Base-by-base conservation (phyloP, 2,888 invertebrate species). In the Lithodes maja region DNA sequence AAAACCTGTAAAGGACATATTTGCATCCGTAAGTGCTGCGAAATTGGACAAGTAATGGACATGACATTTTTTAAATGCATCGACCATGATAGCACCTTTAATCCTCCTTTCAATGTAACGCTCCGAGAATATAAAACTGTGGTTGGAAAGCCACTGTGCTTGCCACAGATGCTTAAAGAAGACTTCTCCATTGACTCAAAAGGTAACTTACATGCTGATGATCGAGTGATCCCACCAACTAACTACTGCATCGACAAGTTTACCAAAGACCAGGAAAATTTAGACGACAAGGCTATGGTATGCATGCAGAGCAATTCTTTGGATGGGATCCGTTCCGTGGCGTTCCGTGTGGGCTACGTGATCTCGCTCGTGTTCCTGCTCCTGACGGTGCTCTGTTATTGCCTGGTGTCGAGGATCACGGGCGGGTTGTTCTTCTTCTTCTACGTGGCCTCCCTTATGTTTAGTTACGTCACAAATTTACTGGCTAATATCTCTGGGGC, bases 21-120 rank as follows among this genome's bases (percentile, higher is more conserved):
- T 2, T 89, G 88, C 50, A 71, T 89, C 15, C 80, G 88, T 3
- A 89, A 89, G 50, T 89, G 88, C 71, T 89, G 88, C 52, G 49
- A 74, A 75, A 2, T 53, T 33, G 81, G 77, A 50, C 54, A 89
- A 15, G 68, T 81, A 77, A 85, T 89, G 85, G 68, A 68, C 75
- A n/a, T 2, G 1, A 49, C 68, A 68, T 17, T 61, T 2, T 68
- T 85, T 52, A 55, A 71, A 0, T 85, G 85, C 71, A 61, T 85
- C 50, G 49, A 52, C n/a, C 33, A 80, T 61, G 9, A 52, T 50
- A 50, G 33, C 1, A 74, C 81, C 49, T 89, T 81, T 9, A 54
- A 2, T 12, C 85, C 88, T 17, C 81, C 17, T 5, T 61, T 86
- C 33, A 86, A n/a, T 1, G 17, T 17, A 1, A 33, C 2, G 2